These are phyloP conservation scores for Podocnemis expansa DNA, from an alignment of 2,113 vertebrate species.

Conservation along the genomic window DNA sequence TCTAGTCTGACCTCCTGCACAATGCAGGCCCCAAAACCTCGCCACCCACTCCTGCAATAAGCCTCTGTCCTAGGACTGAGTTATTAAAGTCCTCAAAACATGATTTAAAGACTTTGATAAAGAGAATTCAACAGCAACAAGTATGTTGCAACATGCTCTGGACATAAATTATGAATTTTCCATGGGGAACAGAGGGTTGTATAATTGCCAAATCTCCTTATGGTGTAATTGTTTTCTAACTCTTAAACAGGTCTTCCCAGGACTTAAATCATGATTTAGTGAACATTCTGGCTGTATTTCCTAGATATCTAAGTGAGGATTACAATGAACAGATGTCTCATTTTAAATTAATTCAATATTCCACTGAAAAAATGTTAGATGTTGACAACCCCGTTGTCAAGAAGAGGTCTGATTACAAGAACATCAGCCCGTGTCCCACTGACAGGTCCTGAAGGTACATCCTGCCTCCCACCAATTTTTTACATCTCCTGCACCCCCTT, in stretches of 20 bases:
- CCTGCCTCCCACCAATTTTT: neutral
- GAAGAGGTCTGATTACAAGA: neutral
- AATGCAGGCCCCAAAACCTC: too few species aligned
- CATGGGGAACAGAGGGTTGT: rapidly evolving
- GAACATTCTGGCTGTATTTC: neutral
- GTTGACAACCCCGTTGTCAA: neutral
- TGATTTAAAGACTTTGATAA: too few species aligned
- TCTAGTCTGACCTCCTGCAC: too few species aligned
- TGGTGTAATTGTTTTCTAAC: neutral
- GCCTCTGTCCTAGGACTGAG: too few species aligned
- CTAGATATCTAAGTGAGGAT: neutral
- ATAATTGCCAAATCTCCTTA: neutral
- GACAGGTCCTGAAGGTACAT: neutral
- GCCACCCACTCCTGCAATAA: too few species aligned
- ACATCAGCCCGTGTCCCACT: neutral
- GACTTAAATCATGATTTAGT: neutral
- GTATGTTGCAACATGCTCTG: neutral
- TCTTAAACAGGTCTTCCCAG: neutral
- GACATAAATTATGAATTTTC: neutral
- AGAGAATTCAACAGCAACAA: too few species aligned
- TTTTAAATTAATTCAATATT: neutral
- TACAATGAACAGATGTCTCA: conserved; percentile 32
- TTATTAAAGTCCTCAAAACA: too few species aligned
- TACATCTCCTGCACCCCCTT: neutral
- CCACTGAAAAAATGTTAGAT: neutral